A percentile compares a stretch with the other conserved stretches of the same genome.
Conservation (phyloP, 2,797 vertebrate genomes). For the Sebastes paucispinis region DNA sequence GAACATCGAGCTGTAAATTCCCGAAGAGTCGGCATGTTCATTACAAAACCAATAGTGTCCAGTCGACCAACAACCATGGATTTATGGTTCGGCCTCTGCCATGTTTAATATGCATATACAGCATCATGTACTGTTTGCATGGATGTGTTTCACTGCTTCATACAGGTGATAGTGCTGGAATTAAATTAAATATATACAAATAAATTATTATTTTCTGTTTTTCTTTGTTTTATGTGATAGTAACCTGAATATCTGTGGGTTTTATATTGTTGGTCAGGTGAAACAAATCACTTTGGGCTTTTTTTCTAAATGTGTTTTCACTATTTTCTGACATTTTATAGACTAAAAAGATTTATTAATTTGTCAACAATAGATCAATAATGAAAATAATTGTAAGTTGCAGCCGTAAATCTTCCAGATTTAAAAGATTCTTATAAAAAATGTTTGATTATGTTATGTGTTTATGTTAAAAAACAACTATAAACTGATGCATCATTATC, state of each 20-base stretch:
- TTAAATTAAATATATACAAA: neutral
- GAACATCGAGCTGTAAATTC: constrained; percentile 54
- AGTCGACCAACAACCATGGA: constrained; percentile 41
- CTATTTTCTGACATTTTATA: neutral
- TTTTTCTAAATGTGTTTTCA: neutral
- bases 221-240: neutral
- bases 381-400: too few relatives aligned
- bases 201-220: neutral
- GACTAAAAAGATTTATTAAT: too few relatives aligned
- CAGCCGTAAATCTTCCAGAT: too few relatives aligned
- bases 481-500: too few relatives aligned
- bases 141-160: neutral
- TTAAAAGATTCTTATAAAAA: too few relatives aligned
- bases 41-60: constrained; percentile 49
- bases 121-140: neutral
- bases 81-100: constrained; percentile 35
- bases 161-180: neutral
- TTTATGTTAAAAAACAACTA: too few relatives aligned
- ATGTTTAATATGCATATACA: constrained; percentile 23
- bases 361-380: too few relatives aligned
- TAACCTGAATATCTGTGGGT: neutral
- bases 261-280: neutral
- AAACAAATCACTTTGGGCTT: neutral
- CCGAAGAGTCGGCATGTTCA: constrained; percentile 42
- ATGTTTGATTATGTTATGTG: too few relatives aligned